A percentile compares a stretch with the other conserved stretches of the same genome.
These are phyloP conservation scores for Drosophila stalkeri DNA, from an alignment of 2,888 invertebrate genomes.

Conservation along the genomic window DNA sequence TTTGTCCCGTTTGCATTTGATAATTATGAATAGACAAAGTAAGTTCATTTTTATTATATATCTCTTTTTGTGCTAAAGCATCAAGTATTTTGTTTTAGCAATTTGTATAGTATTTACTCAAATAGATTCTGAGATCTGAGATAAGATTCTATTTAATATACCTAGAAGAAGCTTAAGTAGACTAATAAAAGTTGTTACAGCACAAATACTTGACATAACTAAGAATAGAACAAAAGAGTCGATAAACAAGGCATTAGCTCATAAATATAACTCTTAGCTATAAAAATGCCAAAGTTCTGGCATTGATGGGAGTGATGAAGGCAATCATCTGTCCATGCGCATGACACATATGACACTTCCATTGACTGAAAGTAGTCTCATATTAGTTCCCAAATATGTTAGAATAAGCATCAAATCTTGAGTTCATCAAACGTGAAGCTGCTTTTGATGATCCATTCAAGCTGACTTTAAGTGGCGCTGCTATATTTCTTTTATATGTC, in stretches of 20 bases:
- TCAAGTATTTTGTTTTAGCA: too few relatives aligned
- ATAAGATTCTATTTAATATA: too few relatives aligned
- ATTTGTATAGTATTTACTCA: too few relatives aligned
- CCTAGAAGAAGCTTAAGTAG: too few relatives aligned
- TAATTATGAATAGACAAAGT: constrained; percentile 2
- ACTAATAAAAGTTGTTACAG: too few relatives aligned
- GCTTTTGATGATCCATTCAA: not conserved
- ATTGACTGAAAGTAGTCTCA: not conserved
- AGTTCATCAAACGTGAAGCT: not conserved
- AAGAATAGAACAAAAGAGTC: too few relatives aligned
- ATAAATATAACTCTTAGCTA: not conserved
- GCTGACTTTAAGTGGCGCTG: not conserved
- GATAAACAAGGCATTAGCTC: not conserved
- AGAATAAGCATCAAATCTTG: not conserved
- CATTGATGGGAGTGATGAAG: not conserved
- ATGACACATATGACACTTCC: not conserved
- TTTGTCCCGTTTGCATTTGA: not conserved
- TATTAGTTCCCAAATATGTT: not conserved
- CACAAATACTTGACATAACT: too few relatives aligned
- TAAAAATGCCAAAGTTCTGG: not conserved
- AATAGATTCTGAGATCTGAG: not conserved
- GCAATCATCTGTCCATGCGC: not conserved
- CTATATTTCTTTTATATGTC: not conserved
- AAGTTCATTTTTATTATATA: not conserved
- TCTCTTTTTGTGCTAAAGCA: too few relatives aligned